These are phyloP conservation scores for Meghimatium bilineatum DNA, from an alignment of 2,888 invertebrate genomes.

Conservation along the genomic window DNA sequence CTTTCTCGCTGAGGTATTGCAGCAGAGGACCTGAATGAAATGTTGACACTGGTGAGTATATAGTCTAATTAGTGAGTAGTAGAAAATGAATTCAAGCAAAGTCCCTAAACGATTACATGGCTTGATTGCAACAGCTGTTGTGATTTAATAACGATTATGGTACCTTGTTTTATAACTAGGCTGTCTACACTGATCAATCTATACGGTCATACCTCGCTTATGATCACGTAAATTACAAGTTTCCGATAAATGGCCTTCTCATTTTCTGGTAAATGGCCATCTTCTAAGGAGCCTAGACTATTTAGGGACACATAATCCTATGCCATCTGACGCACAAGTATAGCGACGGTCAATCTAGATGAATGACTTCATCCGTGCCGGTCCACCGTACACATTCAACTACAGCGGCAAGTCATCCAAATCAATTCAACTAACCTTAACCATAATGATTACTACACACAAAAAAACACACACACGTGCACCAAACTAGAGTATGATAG, in stretches of 20 bases:
- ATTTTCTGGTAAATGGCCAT: too few relatives aligned
- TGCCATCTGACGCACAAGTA: constrained; percentile 30
- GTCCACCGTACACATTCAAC: neutral
- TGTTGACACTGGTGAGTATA: neutral
- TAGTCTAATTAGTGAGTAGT: neutral
- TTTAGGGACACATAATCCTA: constrained; percentile 21
- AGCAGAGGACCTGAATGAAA: constrained; percentile 83
- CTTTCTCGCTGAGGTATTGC: constrained; percentile 84
- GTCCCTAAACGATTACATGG: neutral
- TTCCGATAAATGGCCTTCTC: neutral
- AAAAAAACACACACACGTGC: neutral
- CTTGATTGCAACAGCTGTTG: neutral
- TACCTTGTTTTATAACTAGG: neutral
- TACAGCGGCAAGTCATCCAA: neutral
- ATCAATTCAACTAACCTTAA: neutral
- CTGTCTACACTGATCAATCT: neutral
- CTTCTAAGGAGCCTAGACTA: constrained; percentile 8
- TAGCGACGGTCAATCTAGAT: constrained; percentile 26
- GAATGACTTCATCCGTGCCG: neutral
- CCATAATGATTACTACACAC: neutral
- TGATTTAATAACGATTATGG: neutral
- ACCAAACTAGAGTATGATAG: neutral
- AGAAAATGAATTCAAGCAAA: neutral
- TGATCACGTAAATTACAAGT: neutral
- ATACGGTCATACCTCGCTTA: neutral